Conservation (phyloP, 2,888 invertebrate species). For the Caenorhabditis doughertyi region DNA sequence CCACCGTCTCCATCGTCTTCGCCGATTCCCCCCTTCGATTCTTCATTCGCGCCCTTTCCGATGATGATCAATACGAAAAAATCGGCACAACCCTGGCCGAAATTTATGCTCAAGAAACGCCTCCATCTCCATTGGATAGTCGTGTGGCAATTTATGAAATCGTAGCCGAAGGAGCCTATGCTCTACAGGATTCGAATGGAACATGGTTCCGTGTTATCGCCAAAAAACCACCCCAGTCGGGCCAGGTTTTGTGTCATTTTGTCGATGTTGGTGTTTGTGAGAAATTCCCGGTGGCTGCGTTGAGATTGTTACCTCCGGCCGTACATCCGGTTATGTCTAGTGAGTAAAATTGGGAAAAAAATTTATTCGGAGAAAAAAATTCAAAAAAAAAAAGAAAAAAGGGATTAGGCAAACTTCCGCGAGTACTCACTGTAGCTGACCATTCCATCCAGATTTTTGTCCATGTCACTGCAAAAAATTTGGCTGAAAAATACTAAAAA, state of each 20-base stretch:
- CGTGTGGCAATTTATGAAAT: constrained; percentile 73
- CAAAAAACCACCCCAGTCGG: constrained; percentile 66
- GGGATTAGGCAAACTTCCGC: constrained; percentile 15
- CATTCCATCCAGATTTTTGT: constrained; percentile 37
- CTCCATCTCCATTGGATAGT: constrained; percentile 57
- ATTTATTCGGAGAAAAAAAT: background rate
- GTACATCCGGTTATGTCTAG: constrained; percentile 67
- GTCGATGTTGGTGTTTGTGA: constrained; percentile 73
- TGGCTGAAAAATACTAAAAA: too few relatives aligned
- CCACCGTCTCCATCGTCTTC: constrained; percentile 50
- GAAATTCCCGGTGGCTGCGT: constrained; percentile 65
- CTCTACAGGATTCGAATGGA: constrained; percentile 71
- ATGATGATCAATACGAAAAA: constrained; percentile 61
- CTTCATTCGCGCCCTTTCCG: constrained; percentile 57
- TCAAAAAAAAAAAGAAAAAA: background rate
- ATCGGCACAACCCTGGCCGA: constrained; percentile 57
- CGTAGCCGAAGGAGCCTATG: constrained; percentile 70
- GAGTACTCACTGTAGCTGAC: constrained; percentile 53
- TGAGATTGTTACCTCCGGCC: constrained; percentile 66
- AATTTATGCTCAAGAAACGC: constrained; percentile 60
- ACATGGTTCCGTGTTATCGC: constrained; percentile 72
- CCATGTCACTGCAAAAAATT: constrained; percentile 40
- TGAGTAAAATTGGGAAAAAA: constrained; percentile 32
- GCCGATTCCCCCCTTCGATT: constrained; percentile 35
- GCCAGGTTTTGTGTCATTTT: constrained; percentile 70